phyloP scores from a whole-genome alignment of 1,140 invertebrate species.

The Harlomillsia oculata region DNA sequence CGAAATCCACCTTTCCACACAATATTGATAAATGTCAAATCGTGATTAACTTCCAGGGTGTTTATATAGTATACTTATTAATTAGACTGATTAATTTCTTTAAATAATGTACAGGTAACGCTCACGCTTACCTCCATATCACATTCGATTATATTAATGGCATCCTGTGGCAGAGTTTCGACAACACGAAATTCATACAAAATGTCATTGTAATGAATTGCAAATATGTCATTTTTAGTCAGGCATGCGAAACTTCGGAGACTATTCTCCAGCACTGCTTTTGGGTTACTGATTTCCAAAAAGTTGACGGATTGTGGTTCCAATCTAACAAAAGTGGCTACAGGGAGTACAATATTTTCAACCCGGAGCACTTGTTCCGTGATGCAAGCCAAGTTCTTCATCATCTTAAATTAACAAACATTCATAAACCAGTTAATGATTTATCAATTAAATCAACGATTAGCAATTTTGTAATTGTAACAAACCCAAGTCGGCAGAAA shows the following conservation, averaged over 20 bases:
- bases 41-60: not conserved
- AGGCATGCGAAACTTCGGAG: conserved; percentile 58
- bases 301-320: conserved; percentile 57
- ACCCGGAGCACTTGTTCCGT: conserved; percentile 52
- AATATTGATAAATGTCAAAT: not conserved
- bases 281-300: conserved; percentile 56
- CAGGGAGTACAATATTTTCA: conserved; percentile 51
- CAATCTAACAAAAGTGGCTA: conserved; percentile 57
- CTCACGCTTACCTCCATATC: conserved; percentile 89
- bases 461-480: not conserved
- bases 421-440: too few relatives aligned
- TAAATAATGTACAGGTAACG: too few relatives aligned
- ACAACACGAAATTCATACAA: conserved; percentile 53
- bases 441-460: not conserved
- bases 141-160: conserved; percentile 69
- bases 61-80: too few relatives aligned
- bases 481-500: conserved; percentile 80
- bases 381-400: conserved; percentile 51
- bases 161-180: conserved; percentile 49
- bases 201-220: conserved; percentile 54
- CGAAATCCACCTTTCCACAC: conserved; percentile 49
- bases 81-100: too few relatives aligned
- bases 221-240: conserved; percentile 53
- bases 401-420: conserved; percentile 47
- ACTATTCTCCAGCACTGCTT: conserved; percentile 52